Conservation (phyloP, 2,888 invertebrate species). For the Stratiomys singularior region DNA sequence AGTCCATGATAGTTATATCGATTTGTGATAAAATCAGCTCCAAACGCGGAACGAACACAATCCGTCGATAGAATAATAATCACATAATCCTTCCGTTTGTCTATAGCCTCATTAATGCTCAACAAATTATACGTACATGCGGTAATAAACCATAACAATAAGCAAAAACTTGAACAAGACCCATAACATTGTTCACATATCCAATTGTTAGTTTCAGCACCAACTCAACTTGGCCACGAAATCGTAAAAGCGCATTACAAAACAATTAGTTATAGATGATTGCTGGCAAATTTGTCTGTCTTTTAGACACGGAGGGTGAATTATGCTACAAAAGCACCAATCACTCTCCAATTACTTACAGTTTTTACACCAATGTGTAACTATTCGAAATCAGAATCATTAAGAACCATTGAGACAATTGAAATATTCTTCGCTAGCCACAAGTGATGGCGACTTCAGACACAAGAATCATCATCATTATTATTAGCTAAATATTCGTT, state of each 20-base stretch:
- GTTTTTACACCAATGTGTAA: background rate
- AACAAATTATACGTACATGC: background rate
- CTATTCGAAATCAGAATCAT: conserved; percentile 5
- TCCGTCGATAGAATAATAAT: background rate
- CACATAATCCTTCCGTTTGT: background rate
- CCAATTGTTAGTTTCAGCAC: background rate
- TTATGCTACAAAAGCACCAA: conserved; percentile 10
- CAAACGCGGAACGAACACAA: background rate
- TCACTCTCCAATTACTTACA: background rate
- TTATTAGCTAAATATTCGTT: background rate
- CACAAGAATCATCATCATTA: conserved; percentile 14
- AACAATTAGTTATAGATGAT: conserved; percentile 41
- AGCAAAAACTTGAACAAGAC: background rate
- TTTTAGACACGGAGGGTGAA: background rate
- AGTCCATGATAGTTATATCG: background rate
- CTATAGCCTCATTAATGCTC: background rate
- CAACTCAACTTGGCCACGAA: conserved; percentile 3
- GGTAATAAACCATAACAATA: background rate
- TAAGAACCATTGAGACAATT: conserved; percentile 25
- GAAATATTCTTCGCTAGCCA: background rate
- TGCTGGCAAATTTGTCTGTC: conserved; percentile 31
- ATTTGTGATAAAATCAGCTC: background rate
- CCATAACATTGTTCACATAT: background rate
- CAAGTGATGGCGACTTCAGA: background rate
- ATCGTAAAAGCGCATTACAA: background rate